Conservation (phyloP, 2,797 vertebrate genomes). For the Hephaestus fuliginosus region DNA sequence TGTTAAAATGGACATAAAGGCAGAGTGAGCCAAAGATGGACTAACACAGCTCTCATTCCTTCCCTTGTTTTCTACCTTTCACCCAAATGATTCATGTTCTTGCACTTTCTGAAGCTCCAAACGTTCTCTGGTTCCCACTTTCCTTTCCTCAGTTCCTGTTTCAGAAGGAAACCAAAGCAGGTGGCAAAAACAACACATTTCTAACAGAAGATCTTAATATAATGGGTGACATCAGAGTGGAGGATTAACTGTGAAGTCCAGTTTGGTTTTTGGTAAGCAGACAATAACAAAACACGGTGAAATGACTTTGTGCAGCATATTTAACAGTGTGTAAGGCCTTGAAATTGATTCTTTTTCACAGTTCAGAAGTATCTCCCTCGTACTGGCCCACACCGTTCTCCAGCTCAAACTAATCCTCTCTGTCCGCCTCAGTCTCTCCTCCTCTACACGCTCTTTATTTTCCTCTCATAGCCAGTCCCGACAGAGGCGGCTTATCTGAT, state of each 20-base stretch:
- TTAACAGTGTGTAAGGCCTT: not conserved
- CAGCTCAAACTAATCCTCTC: constrained; percentile 33
- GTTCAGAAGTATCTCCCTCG: constrained; percentile 8
- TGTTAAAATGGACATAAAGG: not conserved
- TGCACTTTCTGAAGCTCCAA: constrained; percentile 8
- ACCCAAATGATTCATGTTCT: constrained; percentile 29
- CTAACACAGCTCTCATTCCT: not conserved
- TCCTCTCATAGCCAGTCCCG: constrained; percentile 39
- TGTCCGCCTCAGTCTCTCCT: constrained; percentile 32
- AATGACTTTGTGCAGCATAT: not conserved
- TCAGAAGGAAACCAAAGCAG: not conserved
- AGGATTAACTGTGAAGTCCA: not conserved
- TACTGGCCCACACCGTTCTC: constrained; percentile 3
- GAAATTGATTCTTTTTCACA: not conserved
- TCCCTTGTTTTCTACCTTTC: not conserved
- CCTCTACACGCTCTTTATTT: constrained; percentile 47
- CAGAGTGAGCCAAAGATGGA: not conserved
- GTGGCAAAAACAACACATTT: not conserved
- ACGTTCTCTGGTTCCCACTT: not conserved
- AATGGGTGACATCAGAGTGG: not conserved
- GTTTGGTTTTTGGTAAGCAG: not conserved
- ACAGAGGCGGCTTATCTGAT: constrained; percentile 74
- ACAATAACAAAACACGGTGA: not conserved
- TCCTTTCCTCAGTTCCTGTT: not conserved
- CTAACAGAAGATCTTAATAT: not conserved